Conservation (phyloP, 2,888 invertebrate species). For the Tenodera sinensis region DNA sequence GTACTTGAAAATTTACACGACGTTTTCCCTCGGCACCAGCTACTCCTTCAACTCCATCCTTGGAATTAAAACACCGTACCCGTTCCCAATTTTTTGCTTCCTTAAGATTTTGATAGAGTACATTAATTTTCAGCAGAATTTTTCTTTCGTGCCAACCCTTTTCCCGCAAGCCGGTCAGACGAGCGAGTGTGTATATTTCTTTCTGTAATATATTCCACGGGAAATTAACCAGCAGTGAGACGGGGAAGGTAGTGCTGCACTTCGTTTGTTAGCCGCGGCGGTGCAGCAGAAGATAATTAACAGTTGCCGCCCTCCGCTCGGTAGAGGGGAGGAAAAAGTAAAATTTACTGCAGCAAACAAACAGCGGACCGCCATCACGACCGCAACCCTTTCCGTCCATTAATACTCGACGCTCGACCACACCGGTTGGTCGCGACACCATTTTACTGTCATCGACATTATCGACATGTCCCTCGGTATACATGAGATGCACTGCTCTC, state of each 20-base stretch:
- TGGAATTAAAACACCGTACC: background rate
- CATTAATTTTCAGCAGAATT: conserved; percentile 9
- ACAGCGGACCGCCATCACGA: background rate
- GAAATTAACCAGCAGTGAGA: conserved; percentile 2
- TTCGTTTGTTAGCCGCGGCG: background rate
- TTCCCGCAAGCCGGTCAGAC: background rate
- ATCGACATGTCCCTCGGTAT: background rate
- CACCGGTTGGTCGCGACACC: background rate
- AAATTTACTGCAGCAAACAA: conserved; percentile 5
- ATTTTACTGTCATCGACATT: background rate
- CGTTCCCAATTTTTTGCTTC: background rate
- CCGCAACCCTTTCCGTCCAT: background rate
- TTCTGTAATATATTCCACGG: background rate
- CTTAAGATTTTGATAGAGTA: conserved; percentile 5
- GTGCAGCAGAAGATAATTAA: conserved; percentile 9
- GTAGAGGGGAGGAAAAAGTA: background rate
- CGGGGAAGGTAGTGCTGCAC: background rate
- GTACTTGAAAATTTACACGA: background rate
- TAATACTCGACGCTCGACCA: background rate
- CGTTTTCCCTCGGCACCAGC: background rate
- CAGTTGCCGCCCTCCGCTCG: background rate
- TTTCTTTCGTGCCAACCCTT: background rate
- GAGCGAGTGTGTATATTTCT: background rate
- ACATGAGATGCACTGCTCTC: too few relatives aligned
- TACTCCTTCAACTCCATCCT: background rate